Evolutionary conservation across 2,113 vertebrate genomes (phyloP).

Genomic region (Hiodon tergisus): DNA sequence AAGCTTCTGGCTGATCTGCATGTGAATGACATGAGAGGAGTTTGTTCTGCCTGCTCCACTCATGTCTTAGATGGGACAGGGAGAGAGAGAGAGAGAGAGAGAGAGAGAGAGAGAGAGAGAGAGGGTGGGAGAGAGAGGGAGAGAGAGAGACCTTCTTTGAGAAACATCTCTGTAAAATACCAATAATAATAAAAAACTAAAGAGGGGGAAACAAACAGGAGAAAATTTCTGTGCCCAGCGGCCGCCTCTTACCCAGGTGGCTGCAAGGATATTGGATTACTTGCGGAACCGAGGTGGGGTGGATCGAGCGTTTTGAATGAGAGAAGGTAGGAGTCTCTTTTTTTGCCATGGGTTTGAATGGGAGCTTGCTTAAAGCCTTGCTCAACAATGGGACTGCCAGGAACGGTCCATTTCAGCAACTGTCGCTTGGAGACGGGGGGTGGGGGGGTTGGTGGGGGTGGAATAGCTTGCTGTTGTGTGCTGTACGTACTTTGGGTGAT

Average conservation of each 20-base stretch:
- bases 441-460: conserved; percentile 17
- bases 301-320: conserved; percentile 45
- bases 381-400: conserved; percentile 55
- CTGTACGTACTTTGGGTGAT: background rate
- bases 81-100: conserved; percentile 37
- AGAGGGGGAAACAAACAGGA: background rate
- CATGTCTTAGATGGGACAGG: conserved; percentile 28
- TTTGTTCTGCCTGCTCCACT: conserved; percentile 46
- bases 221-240: background rate
- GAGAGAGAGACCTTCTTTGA: background rate
- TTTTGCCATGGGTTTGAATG: conserved; percentile 21
- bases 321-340: conserved; percentile 57
- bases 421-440: conserved; percentile 27
- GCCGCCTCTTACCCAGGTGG: background rate
- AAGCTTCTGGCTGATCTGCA: conserved; percentile 66
- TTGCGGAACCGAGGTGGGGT: background rate
- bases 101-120: conserved; percentile 34
- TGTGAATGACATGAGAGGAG: conserved; percentile 62
- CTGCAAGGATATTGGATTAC: conserved; percentile 5
- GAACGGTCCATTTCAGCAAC: conserved; percentile 41
- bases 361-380: conserved; percentile 27
- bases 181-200: background rate
- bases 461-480: background rate
- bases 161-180: conserved; percentile 7
- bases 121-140: background rate